Base-by-base conservation (phyloP, 2,113 vertebrate species). In the Nerophis ophidion region DNA sequence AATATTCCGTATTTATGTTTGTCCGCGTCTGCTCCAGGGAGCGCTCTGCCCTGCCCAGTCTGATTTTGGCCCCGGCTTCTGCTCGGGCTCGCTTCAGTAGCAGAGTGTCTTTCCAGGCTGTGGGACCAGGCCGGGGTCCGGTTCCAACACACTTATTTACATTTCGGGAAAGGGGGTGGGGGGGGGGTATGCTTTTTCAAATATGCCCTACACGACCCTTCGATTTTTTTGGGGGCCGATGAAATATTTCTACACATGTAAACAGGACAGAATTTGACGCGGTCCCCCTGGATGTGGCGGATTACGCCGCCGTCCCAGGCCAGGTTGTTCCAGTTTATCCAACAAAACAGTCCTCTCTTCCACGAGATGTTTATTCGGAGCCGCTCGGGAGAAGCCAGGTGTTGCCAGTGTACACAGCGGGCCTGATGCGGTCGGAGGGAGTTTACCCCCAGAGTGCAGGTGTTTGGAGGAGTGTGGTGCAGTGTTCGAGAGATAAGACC, bases 291-390 rank as follows among this genome's bases (percentile, higher is more conserved):
- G 84, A 83, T 79, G 84, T 76, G 84, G 82, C 81, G 77, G 84
- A 86, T 83, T 82, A 76, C 5, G 57, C 82, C 79, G 65, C 58
- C 72, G 82, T 79, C 81, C 75, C 80, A 82, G 83, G 79, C 79
- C 66, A 73, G 72, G 76, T 75, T 83, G 74, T 83, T 86, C 82
- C 85, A 85, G 80, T 82, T 81, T 74, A 83, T 76, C 74, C 85
- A 81, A 85, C 78, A 85, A 82, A 82, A 87, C 77, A 85, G 77
- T 79, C 77, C 85, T 84, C 79, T 87, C 77, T 87, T 87, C 75
- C 76, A 85, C 79, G 47, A 66, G 53, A 79, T 84, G 81, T 85
- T 85, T 87, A 84, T 81, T 79, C 77, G 74, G 84, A 81, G 66
- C 75, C 81, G 61, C 71, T 68, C 63, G 77, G 83, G 81, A 74